phyloP scores from a whole-genome alignment of 2,797 vertebrate genomes.

The Xerus rutilus region DNA sequence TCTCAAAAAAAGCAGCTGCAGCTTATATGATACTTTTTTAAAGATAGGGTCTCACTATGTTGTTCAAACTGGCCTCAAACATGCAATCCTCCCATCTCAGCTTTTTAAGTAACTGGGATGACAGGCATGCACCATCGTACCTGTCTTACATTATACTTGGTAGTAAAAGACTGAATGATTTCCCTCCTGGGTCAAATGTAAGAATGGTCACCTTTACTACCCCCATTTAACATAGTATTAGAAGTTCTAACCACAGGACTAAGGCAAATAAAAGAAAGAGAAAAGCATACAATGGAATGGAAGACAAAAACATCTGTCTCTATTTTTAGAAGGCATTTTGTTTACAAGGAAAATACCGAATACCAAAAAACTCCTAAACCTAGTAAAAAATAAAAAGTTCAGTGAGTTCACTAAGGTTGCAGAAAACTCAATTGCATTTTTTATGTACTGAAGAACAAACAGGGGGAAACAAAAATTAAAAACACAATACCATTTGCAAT shows the following conservation, averaged over 20 bases:
- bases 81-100: neutral
- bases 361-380: slow-evolving; percentile 8
- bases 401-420: neutral
- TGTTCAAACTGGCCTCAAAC: neutral
- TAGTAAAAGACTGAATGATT: neutral
- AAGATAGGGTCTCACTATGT: neutral
- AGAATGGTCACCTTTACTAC: neutral
- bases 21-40: neutral
- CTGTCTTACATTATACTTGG: neutral
- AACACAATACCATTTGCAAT: neutral
- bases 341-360: neutral
- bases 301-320: neutral
- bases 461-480: slow-evolving; percentile 19
- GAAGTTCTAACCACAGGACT: neutral
- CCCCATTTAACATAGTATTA: neutral
- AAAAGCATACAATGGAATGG: neutral
- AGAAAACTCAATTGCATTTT: neutral
- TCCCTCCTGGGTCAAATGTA: neutral
- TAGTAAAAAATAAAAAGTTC: neutral
- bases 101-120: neutral
- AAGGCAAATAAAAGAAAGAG: neutral
- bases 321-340: neutral
- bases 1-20: neutral
- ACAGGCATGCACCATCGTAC: neutral
- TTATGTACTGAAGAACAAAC: neutral